Evolutionary conservation across 2,888 invertebrate species (phyloP).

Genomic region (Ypsolopha sequella): DNA sequence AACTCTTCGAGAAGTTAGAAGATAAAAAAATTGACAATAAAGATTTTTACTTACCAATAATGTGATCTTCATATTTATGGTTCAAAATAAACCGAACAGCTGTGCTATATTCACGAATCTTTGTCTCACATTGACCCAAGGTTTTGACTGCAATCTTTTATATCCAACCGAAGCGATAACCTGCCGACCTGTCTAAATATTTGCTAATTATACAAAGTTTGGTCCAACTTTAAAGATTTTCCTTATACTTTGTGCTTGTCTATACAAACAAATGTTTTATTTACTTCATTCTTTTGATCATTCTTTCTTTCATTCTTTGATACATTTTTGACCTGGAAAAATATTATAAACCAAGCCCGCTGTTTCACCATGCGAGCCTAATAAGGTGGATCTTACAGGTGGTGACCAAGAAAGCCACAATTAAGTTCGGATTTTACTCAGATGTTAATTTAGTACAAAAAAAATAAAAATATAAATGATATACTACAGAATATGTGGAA

Average conservation of each 20-base stretch:
- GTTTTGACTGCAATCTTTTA: background rate
- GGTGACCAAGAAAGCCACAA: no score
- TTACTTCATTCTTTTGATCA: background rate
- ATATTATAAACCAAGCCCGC: no score
- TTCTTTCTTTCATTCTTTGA: background rate
- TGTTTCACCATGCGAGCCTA: no score
- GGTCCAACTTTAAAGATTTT: background rate
- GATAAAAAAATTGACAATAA: background rate
- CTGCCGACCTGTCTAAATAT: background rate
- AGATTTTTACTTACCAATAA: background rate
- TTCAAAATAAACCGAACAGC: background rate
- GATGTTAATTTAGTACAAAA: no score
- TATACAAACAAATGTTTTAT: background rate
- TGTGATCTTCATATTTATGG: background rate
- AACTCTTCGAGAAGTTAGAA: no score
- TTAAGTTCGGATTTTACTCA: no score
- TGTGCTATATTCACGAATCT: background rate
- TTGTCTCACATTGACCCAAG: background rate
- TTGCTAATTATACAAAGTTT: background rate
- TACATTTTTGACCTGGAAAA: conserved; percentile 4
- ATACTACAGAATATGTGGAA: no score
- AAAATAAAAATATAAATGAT: no score
- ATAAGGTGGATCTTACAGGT: no score
- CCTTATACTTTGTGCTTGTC: background rate
- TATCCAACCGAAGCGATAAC: background rate